Conservation (phyloP, 2,113 vertebrate genomes). For the Colius striatus region DNA sequence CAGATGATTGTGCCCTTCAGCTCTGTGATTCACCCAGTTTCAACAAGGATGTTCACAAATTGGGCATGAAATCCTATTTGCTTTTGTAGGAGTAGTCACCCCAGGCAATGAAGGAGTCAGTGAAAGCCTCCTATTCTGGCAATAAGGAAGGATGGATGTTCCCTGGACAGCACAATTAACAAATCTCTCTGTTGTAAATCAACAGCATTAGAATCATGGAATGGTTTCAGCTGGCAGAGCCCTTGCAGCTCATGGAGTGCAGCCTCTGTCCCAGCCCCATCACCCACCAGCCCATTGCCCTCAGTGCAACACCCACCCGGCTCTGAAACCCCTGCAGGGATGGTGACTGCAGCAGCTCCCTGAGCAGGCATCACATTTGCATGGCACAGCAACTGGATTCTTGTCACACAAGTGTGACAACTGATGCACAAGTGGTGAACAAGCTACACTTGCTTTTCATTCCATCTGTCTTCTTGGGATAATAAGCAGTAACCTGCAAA, state of each 20-base stretch:
- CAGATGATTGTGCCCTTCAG: neutral
- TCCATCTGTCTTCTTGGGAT: neutral
- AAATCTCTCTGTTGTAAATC: neutral
- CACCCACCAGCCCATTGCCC: too few species aligned
- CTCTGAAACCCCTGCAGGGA: too few species aligned
- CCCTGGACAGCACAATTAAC: neutral
- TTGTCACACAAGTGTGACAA: neutral
- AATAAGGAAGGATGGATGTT: neutral
- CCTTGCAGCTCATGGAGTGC: too few species aligned
- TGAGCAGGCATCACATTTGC: neutral
- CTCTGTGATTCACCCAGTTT: neutral
- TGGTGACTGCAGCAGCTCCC: too few species aligned
- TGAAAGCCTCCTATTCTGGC: neutral
- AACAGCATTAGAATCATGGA: neutral
- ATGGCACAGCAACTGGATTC: neutral
- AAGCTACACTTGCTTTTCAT: neutral
- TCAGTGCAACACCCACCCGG: too few species aligned
- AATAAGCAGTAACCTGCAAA: neutral
- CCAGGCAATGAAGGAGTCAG: neutral
- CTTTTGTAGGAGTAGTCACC: neutral
- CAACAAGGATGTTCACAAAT: neutral
- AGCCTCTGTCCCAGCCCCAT: too few species aligned
- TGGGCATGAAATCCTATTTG: neutral
- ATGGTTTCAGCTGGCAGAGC: too few species aligned
- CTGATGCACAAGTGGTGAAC: neutral